Percentiles rank a stretch among this genome's conserved stretches.
phyloP scores from a whole-genome alignment of 2,888 invertebrate species.

The Melieria crassipennis region DNA sequence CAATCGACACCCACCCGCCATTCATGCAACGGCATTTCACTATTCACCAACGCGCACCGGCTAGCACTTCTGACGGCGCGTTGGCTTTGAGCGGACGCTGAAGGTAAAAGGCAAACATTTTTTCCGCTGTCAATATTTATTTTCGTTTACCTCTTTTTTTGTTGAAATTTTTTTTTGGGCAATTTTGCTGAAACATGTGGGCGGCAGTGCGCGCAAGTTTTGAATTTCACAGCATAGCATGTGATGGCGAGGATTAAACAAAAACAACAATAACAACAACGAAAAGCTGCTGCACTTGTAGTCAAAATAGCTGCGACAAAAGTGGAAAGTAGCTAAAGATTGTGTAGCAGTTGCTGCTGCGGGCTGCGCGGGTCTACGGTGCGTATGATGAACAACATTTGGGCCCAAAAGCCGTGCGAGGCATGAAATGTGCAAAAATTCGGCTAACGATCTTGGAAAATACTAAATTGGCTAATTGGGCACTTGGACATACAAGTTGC shows the following conservation, averaged over 20 bases:
- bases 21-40: neutral
- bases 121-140: too few species aligned
- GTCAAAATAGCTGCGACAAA: neutral
- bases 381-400: slow-evolving; percentile 25
- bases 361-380: slow-evolving; percentile 3
- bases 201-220: neutral
- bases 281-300: neutral
- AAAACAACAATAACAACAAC: neutral
- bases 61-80: too few species aligned
- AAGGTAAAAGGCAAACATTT: too few species aligned
- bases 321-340: neutral
- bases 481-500: too few species aligned
- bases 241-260: too few species aligned
- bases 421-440: too few species aligned
- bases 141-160: too few species aligned
- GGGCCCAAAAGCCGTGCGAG: neutral
- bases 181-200: neutral
- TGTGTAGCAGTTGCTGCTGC: neutral
- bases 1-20: slow-evolving; percentile 29
- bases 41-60: neutral
- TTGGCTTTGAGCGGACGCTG: too few species aligned
- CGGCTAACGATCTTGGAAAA: too few species aligned
- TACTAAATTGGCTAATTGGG: too few species aligned
- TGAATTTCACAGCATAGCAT: neutral
- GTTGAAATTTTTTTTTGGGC: too few species aligned